phyloP scores from a whole-genome alignment of 35 echinoderm and acorn worm species.

The Hemicentrotus pulcherrimus region DNA sequence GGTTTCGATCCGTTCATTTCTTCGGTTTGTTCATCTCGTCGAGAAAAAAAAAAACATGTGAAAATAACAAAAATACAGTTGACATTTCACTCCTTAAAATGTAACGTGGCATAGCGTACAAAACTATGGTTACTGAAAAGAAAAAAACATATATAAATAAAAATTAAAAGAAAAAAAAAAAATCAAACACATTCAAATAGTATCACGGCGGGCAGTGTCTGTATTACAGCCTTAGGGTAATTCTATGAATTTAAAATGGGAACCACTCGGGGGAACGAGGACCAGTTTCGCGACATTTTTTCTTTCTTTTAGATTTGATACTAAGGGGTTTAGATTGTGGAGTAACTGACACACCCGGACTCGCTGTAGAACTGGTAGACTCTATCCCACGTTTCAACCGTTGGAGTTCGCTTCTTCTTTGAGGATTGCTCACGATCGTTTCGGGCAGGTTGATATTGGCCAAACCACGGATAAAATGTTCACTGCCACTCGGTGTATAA shows the following conservation, averaged over 20 bases:
- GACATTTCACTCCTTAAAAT: too few relatives aligned
- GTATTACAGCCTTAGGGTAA: too few relatives aligned
- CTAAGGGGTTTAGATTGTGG: not conserved
- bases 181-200: too few relatives aligned
- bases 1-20: too few relatives aligned
- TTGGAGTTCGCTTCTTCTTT: not conserved
- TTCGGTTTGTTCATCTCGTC: not conserved
- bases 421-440: conserved; percentile 30
- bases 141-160: too few relatives aligned
- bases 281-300: not conserved
- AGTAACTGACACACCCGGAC: not conserved
- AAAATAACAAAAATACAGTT: too few relatives aligned
- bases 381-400: conserved; percentile 15
- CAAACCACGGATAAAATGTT: conserved; percentile 47
- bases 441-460: conserved; percentile 56
- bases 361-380: not conserved
- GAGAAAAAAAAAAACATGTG: too few relatives aligned
- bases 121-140: too few relatives aligned
- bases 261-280: not conserved
- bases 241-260: too few relatives aligned
- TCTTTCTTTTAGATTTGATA: not conserved
- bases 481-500: conserved; percentile 33
- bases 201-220: too few relatives aligned
- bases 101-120: too few relatives aligned
- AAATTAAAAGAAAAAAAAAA: too few relatives aligned